phyloP scores from a whole-genome alignment of 2,888 invertebrate genomes.

The Parelbella ahira region DNA sequence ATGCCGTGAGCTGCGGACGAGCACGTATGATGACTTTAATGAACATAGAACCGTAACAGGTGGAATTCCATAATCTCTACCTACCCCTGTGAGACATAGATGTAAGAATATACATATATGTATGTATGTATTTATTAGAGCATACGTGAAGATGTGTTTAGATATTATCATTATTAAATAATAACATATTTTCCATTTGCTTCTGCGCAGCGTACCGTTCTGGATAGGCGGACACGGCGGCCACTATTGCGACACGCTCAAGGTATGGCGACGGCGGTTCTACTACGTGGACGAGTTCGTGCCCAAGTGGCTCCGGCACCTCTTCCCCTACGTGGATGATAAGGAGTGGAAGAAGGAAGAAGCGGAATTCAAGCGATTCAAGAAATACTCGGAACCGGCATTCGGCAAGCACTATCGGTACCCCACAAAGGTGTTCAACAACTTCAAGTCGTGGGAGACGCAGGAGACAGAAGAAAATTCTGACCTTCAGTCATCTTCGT shows the following conservation, averaged over 20 bases:
- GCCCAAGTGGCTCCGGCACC: conserved; percentile 46
- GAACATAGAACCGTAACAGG: too few relatives aligned
- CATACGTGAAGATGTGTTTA: too few relatives aligned
- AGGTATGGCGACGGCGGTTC: conserved; percentile 52
- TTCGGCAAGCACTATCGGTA: conserved; percentile 54
- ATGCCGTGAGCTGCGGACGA: too few relatives aligned
- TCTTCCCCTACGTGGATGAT: conserved; percentile 45
- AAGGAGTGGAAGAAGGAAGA: conserved; percentile 53
- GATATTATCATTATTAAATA: too few relatives aligned
- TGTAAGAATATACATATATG: too few relatives aligned
- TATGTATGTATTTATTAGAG: too few relatives aligned
- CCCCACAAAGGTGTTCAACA: conserved; percentile 40
- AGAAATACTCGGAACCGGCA: conserved; percentile 47
- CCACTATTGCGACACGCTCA: conserved; percentile 48
- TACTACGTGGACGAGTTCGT: conserved; percentile 56
- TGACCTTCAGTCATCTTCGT: conserved; percentile 26
- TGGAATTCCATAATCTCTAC: too few relatives aligned
- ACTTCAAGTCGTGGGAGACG: conserved; percentile 41
- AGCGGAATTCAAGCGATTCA: conserved; percentile 42
- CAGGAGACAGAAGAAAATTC: conserved; percentile 38
- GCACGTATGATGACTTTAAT: too few relatives aligned
- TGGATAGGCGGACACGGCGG: conserved; percentile 52
- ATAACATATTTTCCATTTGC: too few relatives aligned
- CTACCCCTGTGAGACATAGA: too few relatives aligned
- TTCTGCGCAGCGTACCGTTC: conserved; percentile 43